Percentiles rank a stretch among this genome's conserved stretches.
These are phyloP conservation scores for Lasioglossum morio DNA, from an alignment of 2,888 invertebrate genomes.

Conservation along the genomic window DNA sequence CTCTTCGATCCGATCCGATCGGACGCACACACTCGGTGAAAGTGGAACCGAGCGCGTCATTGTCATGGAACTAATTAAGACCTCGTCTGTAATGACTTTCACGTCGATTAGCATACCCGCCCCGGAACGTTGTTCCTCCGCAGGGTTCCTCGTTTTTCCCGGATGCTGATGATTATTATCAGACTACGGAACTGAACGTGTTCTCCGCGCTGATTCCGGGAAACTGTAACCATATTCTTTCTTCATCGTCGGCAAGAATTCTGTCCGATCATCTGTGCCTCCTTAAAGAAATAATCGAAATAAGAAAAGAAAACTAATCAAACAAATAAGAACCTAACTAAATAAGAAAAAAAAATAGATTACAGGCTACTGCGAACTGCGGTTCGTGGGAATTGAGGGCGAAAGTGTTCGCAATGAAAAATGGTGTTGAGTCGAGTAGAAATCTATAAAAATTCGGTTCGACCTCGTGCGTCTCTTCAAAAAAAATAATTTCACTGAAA, in stretches of 20 bases:
- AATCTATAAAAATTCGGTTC: too few relatives aligned
- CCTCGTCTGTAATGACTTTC: slow-evolving; percentile 55
- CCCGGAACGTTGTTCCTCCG: slow-evolving; percentile 29
- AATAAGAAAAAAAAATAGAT: background rate
- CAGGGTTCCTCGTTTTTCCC: slow-evolving; percentile 49
- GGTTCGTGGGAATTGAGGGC: slow-evolving; percentile 52
- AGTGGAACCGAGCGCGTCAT: slow-evolving; percentile 43
- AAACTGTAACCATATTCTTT: background rate
- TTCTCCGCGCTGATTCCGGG: background rate
- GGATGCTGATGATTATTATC: background rate
- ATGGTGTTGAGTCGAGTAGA: slow-evolving; percentile 5
- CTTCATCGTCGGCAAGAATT: background rate
- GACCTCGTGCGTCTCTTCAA: too few relatives aligned
- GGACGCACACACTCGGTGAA: slow-evolving; percentile 48
- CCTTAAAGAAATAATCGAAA: too few relatives aligned
- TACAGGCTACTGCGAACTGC: background rate
- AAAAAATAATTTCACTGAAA: too few relatives aligned
- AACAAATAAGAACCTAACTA: background rate
- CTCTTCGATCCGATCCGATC: slow-evolving; percentile 3
- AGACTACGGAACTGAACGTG: background rate
- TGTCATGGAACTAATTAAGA: slow-evolving; percentile 61
- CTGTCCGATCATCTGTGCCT: background rate
- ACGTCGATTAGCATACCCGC: slow-evolving; percentile 47
- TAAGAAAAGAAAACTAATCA: too few relatives aligned
- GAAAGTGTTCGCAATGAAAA: slow-evolving; percentile 61